phyloP scores from a whole-genome alignment of 2,797 vertebrate genomes.

The Alca torda region DNA sequence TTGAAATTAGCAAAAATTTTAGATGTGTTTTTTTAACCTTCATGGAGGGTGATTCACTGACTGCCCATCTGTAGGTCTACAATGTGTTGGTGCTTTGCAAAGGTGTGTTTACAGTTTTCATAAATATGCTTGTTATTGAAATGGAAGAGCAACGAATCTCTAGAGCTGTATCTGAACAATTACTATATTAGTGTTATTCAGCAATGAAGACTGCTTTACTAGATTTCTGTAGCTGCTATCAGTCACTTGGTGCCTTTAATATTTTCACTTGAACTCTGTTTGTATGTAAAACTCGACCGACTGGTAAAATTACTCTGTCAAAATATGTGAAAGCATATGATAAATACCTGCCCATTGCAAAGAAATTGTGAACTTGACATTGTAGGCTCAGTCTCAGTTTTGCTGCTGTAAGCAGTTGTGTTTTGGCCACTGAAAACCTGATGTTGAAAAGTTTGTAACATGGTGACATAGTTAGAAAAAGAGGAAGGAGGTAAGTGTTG shows the following conservation, averaged over 20 bases:
- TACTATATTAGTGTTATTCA: background rate
- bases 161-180: background rate
- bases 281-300: background rate
- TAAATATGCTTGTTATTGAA: background rate
- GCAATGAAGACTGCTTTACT: background rate
- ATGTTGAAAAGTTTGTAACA: background rate
- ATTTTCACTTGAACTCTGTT: background rate
- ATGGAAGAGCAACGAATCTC: background rate
- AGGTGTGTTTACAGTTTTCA: background rate
- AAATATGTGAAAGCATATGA: background rate
- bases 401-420: background rate
- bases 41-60: background rate
- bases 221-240: background rate
- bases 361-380: background rate
- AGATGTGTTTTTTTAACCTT: background rate
- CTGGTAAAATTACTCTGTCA: background rate
- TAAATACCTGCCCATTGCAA: background rate
- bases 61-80: background rate
- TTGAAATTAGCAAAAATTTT: background rate
- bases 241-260: background rate
- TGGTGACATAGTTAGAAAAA: background rate
- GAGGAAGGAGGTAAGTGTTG: background rate
- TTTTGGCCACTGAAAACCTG: background rate
- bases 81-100: background rate
- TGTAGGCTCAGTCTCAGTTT: background rate